A percentile compares a stretch with the other conserved stretches of the same genome.
Conservation (phyloP, 2,113 vertebrate genomes). For the Chitala chitala region DNA sequence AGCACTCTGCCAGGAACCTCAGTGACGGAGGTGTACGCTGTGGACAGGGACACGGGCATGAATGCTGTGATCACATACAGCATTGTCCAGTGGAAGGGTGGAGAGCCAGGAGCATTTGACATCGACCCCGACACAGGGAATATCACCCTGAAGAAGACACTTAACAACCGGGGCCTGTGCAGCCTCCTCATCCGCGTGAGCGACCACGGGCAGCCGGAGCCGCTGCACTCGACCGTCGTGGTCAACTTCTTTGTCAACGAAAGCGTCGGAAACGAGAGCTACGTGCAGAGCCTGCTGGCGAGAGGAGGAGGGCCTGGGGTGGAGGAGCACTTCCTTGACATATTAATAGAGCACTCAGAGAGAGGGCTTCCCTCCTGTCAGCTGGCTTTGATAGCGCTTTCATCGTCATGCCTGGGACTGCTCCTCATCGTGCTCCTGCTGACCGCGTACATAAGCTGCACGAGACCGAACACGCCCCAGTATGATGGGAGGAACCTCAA, state of each 20-base stretch:
- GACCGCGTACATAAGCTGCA: constrained; percentile 82
- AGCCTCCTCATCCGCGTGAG: constrained; percentile 93
- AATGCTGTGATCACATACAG: constrained; percentile 97
- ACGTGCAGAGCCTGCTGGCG: constrained; percentile 84
- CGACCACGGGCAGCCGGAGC: constrained; percentile 92
- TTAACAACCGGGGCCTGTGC: constrained; percentile 87
- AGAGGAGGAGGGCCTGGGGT: constrained; percentile 81
- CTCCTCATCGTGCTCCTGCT: constrained; percentile 76
- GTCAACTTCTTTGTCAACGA: constrained; percentile 98
- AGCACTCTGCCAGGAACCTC: constrained; percentile 90
- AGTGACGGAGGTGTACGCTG: constrained; percentile 93
- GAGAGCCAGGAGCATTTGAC: constrained; percentile 82
- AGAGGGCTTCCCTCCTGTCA: constrained; percentile 73
- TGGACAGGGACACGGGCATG: constrained; percentile 96
- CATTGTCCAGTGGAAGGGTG: constrained; percentile 90
- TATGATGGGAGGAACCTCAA: constrained; percentile 71
- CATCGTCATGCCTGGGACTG: constrained; percentile 76
- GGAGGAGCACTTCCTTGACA: constrained; percentile 80
- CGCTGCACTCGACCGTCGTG: constrained; percentile 85
- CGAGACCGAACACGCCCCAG: constrained; percentile 71
- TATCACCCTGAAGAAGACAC: constrained; percentile 86
- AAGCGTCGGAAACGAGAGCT: constrained; percentile 92
- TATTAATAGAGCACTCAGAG: constrained; percentile 71
- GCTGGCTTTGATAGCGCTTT: constrained; percentile 77
- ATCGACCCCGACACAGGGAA: constrained; percentile 94